phyloP scores from a whole-genome alignment of 2,113 vertebrate species.

The Steatornis caripensis region DNA sequence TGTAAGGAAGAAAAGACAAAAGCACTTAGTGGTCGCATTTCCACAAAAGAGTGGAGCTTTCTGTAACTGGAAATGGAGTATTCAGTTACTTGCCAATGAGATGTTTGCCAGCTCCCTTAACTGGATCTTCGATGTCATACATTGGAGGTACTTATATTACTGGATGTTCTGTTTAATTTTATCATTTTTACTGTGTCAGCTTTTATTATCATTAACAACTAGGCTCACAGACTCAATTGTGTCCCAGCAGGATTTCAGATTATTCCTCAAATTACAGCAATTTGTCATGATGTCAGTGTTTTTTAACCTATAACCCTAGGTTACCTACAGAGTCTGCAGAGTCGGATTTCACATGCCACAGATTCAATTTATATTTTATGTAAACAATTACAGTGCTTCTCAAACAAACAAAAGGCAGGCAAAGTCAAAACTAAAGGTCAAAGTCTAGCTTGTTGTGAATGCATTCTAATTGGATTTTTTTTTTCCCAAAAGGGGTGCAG shows the following conservation, averaged over 20 bases:
- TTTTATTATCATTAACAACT: conserved; percentile 67
- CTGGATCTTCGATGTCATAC: neutral
- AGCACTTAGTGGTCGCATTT: neutral
- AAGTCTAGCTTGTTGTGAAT: neutral
- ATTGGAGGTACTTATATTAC: neutral
- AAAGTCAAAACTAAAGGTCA: neutral
- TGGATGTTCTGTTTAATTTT: conserved; percentile 41
- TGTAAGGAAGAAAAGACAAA: neutral
- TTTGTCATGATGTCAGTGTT: conserved; percentile 58
- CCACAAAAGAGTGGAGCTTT: neutral
- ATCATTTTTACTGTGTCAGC: conserved; percentile 59
- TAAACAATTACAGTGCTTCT: conserved; percentile 22
- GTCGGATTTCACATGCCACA: neutral
- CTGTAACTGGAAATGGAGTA: neutral
- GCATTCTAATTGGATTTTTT: neutral
- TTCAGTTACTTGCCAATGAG: neutral
- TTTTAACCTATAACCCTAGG: conserved; percentile 52
- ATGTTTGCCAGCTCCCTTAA: neutral
- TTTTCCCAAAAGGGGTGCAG: neutral
- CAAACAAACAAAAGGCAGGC: conserved; percentile 23
- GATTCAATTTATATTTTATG: conserved; percentile 15
- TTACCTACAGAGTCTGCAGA: neutral
- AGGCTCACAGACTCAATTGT: conserved; percentile 28
- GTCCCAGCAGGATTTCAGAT: conserved; percentile 54
- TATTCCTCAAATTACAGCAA: conserved; percentile 62